Percentiles rank a stretch among this genome's conserved stretches.
These are phyloP conservation scores for Globia sparganii DNA, from an alignment of 2,888 invertebrate genomes.

Conservation along the genomic window DNA sequence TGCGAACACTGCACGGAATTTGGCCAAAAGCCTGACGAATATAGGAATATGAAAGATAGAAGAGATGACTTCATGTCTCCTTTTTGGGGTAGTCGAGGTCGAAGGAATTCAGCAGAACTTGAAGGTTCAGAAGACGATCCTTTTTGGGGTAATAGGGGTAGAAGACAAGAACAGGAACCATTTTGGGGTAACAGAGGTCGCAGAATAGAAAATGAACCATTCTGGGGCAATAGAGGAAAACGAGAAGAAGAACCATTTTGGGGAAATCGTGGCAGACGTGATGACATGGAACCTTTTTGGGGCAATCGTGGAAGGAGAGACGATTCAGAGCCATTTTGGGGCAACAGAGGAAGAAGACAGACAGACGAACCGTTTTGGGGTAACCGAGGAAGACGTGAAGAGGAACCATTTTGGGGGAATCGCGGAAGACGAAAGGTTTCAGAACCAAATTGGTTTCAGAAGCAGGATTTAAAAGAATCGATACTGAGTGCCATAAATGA, in stretches of 20 bases:
- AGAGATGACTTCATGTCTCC: conserved; percentile 74
- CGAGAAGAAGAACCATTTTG: conserved; percentile 83
- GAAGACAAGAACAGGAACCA: conserved; percentile 74
- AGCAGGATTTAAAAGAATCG: conserved; percentile 75
- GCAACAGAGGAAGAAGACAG: conserved; percentile 79
- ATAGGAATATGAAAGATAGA: conserved; percentile 63
- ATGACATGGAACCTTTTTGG: conserved; percentile 79
- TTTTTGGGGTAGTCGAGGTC: conserved; percentile 67
- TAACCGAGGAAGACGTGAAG: conserved; percentile 80
- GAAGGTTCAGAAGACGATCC: conserved; percentile 67
- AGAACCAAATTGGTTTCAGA: conserved; percentile 74
- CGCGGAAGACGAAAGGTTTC: conserved; percentile 78
- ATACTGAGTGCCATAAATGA: conserved; percentile 76
- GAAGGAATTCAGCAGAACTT: conserved; percentile 61
- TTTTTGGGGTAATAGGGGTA: conserved; percentile 81
- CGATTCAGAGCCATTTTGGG: conserved; percentile 77
- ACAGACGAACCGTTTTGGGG: conserved; percentile 86
- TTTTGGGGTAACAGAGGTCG: conserved; percentile 81
- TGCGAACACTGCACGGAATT: conserved; percentile 67
- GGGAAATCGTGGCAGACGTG: conserved; percentile 85
- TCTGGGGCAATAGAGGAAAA: conserved; percentile 83
- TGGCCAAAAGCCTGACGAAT: conserved; percentile 44
- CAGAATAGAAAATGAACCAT: conserved; percentile 72
- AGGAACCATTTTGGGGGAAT: conserved; percentile 87
- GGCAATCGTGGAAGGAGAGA: conserved; percentile 74